Percentiles rank a stretch among this genome's conserved stretches.
Conservation (phyloP, 2,797 vertebrate species). For the Halcyon leucocephala region DNA sequence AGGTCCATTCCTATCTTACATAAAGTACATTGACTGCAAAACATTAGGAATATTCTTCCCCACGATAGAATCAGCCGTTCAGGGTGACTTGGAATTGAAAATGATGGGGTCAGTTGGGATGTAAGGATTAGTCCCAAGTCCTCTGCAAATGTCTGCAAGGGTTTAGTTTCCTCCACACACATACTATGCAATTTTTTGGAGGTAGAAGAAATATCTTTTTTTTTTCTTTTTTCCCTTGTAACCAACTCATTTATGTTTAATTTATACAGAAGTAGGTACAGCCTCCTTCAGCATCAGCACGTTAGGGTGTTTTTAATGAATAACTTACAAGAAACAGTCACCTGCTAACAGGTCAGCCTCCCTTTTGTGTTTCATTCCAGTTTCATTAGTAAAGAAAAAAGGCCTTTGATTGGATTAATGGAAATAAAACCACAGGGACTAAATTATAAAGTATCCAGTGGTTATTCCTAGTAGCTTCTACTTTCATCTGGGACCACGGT, state of each 20-base stretch:
- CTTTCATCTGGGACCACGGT: not conserved
- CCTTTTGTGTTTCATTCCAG: conserved; percentile 66
- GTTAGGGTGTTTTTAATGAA: conserved; percentile 70
- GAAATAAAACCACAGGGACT: conserved; percentile 49
- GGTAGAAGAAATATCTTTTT: not conserved
- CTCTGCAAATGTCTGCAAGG: not conserved
- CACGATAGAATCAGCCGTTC: not conserved
- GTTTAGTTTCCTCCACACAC: not conserved
- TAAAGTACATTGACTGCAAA: not conserved
- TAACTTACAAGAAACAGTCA: conserved; percentile 66
- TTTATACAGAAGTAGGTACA: conserved; percentile 27
- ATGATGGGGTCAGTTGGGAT: not conserved
- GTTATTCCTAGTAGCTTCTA: conserved; percentile 4
- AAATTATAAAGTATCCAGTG: conserved; percentile 59
- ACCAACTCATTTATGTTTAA: conserved; percentile 13
- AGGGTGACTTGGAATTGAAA: not conserved
- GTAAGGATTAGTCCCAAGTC: not conserved
- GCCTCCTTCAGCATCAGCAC: conserved; percentile 29
- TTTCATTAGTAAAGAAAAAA: conserved; percentile 66
- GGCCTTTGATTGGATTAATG: conserved; percentile 66
- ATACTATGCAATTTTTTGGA: not conserved
- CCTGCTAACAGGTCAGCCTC: conserved; percentile 67
- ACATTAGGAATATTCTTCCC: not conserved
- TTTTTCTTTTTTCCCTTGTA: not conserved
- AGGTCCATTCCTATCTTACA: not conserved